Evolutionary conservation across 2,113 vertebrate genomes (phyloP).

Genomic region (Oryctolagus cuniculus): mOryCun1.1 NC_091436.1:17111501-17112000

Average conservation of each 20-base stretch:
- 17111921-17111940: neutral
- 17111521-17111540: neutral
- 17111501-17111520: neutral
- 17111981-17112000: neutral
- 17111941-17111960: neutral
- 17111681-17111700: neutral
- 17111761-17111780: neutral
- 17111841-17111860: neutral
- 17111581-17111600: neutral
- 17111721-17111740: neutral
- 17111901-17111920: too few relatives aligned
- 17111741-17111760: neutral
- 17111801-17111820: neutral
- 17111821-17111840: neutral
- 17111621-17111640: neutral
- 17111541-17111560: fast-evolving
- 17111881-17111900: neutral
- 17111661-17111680: neutral
- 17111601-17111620: too few relatives aligned
- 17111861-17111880: neutral
- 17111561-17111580: neutral
- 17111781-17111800: neutral
- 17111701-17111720: neutral
- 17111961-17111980: neutral
- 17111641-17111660: neutral